A percentile compares a stretch with the other conserved stretches of the same genome.
Conservation (phyloP, 2,888 invertebrate genomes). For the Spialia ferax region DNA sequence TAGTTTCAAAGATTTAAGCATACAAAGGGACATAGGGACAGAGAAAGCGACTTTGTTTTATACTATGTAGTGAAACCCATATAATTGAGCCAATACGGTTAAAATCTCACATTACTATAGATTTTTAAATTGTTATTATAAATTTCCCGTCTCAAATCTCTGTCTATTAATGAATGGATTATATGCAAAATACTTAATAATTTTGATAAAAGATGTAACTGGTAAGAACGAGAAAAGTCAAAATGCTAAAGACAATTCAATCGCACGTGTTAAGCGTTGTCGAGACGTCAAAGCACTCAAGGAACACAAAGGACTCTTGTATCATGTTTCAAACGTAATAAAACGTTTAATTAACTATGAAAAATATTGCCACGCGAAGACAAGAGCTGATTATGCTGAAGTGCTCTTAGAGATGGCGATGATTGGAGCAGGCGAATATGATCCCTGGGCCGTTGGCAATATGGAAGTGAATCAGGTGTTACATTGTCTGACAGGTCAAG, state of each 20-base stretch:
- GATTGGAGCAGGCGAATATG: conserved; percentile 44
- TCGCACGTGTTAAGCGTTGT: conserved; percentile 36
- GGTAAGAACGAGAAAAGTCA: conserved; percentile 19
- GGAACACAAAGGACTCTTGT: conserved; percentile 45
- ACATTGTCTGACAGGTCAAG: conserved; percentile 55
- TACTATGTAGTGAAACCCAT: neutral
- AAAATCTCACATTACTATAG: no score
- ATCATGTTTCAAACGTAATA: conserved; percentile 49
- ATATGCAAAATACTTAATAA: neutral
- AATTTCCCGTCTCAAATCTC: no score
- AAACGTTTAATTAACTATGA: conserved; percentile 54
- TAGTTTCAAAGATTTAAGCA: neutral
- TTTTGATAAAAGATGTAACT: conserved; percentile 14
- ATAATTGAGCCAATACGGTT: neutral
- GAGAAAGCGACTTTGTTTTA: no score
- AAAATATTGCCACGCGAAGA: conserved; percentile 57
- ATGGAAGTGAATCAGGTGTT: conserved; percentile 44
- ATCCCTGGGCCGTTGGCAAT: conserved; percentile 45
- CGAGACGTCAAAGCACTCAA: conserved; percentile 42
- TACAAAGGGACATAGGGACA: no score
- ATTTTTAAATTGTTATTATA: no score
- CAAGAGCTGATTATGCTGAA: conserved; percentile 60
- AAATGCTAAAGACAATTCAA: conserved; percentile 14
- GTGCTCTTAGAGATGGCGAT: conserved; percentile 39
- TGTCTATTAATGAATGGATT: neutral